These are phyloP conservation scores for Oncorhynchus nerka DNA, from an alignment of 2,113 vertebrate species.

Conservation along the genomic window DNA sequence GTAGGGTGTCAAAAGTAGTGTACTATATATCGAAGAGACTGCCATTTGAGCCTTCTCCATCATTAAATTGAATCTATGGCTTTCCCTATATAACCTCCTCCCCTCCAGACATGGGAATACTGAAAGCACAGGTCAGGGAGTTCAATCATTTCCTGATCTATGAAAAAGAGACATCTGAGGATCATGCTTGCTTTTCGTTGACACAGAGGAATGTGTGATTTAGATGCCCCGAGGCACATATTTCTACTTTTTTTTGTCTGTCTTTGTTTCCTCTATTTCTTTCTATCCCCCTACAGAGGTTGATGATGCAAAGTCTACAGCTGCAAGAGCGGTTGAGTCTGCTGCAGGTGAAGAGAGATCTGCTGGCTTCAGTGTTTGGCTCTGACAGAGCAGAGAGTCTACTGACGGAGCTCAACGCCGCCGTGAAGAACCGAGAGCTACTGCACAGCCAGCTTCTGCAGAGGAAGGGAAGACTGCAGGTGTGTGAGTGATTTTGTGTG, in stretches of 20 bases:
- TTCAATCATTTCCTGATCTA: neutral
- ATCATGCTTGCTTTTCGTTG: neutral
- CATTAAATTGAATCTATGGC: neutral
- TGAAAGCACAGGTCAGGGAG: neutral
- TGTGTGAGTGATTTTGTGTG: conserved; percentile 29
- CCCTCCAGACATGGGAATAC: neutral
- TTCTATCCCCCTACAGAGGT: conserved; percentile 44
- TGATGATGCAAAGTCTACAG: conserved; percentile 76
- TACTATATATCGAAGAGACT: too few relatives aligned
- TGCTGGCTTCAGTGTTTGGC: conserved; percentile 79
- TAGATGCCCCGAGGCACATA: neutral
- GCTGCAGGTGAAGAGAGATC: conserved; percentile 78
- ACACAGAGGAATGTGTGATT: neutral
- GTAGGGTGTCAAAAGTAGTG: too few relatives aligned
- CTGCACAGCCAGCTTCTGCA: conserved; percentile 81
- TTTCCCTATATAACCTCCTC: neutral
- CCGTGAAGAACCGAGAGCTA: conserved; percentile 77
- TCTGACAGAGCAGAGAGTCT: conserved; percentile 70
- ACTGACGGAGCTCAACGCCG: conserved; percentile 69
- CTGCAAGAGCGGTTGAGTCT: conserved; percentile 79
- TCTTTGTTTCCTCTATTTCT: neutral
- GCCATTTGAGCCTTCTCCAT: too few relatives aligned
- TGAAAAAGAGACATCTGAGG: neutral
- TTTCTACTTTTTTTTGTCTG: neutral
- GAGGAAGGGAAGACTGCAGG: conserved; percentile 83